Percentiles rank a stretch among this genome's conserved stretches.
Evolutionary conservation across 2,113 vertebrate genomes (phyloP).

Genomic region (Solea senegalensis): DNA sequence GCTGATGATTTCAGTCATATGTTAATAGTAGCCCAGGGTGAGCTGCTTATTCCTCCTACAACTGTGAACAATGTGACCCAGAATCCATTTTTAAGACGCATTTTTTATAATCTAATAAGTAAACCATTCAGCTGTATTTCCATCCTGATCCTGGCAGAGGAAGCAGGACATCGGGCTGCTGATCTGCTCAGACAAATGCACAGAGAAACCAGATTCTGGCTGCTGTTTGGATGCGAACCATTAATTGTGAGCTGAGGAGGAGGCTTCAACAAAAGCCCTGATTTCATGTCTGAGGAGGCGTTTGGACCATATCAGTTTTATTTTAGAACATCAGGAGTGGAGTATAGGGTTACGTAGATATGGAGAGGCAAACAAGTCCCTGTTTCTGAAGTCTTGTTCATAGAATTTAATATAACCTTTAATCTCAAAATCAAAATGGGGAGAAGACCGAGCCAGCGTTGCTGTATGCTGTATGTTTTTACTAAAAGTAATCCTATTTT

Average conservation of each 20-base stretch:
- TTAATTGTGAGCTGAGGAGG: neutral
- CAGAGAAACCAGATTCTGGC: neutral
- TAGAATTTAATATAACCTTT: no score
- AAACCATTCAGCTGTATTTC: conserved; percentile 30
- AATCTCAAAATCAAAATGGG: no score
- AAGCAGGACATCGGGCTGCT: conserved; percentile 39
- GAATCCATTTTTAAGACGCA: conserved; percentile 48
- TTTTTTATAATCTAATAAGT: conserved; percentile 51
- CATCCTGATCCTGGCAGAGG: conserved; percentile 53
- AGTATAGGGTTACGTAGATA: no score
- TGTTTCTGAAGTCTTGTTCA: no score
- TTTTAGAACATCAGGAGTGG: no score
- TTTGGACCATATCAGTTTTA: neutral
- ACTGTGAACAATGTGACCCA: conserved; percentile 56
- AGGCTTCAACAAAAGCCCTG: conserved; percentile 9
- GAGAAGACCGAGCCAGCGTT: no score
- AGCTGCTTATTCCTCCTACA: conserved; percentile 28
- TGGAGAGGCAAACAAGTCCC: no score
- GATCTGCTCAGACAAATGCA: conserved; percentile 17
- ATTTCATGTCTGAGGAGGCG: conserved; percentile 25
- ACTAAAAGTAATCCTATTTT: no score
- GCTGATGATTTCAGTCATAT: neutral
- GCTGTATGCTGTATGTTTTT: no score
- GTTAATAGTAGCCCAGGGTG: neutral
- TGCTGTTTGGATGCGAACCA: conserved; percentile 3